A percentile compares a stretch with the other conserved stretches of the same genome.
Conservation (phyloP, 2,888 invertebrate genomes). For the Netelia melanura region DNA sequence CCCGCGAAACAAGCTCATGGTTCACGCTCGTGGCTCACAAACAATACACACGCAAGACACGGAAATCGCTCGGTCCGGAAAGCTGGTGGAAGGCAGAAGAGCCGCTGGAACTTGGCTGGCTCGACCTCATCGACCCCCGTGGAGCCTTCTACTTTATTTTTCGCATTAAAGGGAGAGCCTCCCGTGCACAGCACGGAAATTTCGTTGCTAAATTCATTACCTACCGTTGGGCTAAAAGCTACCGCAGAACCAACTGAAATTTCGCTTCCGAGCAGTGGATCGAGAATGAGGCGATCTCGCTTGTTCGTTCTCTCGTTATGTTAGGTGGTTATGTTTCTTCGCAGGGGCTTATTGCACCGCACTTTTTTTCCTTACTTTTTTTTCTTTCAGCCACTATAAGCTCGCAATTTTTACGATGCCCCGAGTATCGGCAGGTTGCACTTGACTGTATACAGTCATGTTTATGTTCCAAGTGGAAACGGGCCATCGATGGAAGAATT, state of each 20-base stretch:
- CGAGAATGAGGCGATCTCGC: constrained; percentile 6
- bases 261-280: constrained; percentile 12
- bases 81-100: constrained; percentile 9
- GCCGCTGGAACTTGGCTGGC: constrained; percentile 17
- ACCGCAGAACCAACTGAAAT: constrained; percentile 27
- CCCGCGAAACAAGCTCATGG: neutral
- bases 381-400: constrained; percentile 48
- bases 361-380: constrained; percentile 13
- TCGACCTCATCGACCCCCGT: constrained; percentile 81
- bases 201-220: constrained; percentile 75
- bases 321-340: constrained; percentile 10
- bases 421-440: constrained; percentile 57
- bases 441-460: constrained; percentile 60
- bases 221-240: constrained; percentile 45
- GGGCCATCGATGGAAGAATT: neutral
- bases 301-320: constrained; percentile 12
- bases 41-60: constrained; percentile 15
- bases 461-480: constrained; percentile 55
- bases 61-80: neutral
- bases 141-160: constrained; percentile 78
- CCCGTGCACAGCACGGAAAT: constrained; percentile 44
- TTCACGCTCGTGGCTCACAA: neutral
- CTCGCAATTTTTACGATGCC: constrained; percentile 67
- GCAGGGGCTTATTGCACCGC: neutral
- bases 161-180: constrained; percentile 79